Conservation (phyloP, 2,113 vertebrate genomes). For the Nipponia nippon region DNA sequence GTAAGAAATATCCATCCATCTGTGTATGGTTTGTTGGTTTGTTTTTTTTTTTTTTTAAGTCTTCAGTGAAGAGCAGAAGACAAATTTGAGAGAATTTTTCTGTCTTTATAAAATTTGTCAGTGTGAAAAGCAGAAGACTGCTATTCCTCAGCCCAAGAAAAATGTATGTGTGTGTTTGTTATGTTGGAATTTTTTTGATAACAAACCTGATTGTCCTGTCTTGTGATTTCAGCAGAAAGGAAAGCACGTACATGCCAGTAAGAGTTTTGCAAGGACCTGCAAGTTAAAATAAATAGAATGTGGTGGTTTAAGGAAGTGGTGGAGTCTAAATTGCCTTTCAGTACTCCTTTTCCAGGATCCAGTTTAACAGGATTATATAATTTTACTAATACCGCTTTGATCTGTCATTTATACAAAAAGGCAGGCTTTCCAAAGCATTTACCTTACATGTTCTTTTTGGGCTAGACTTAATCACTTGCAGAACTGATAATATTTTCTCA, state of each 20-base stretch:
- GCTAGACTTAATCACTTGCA: conserved; percentile 53
- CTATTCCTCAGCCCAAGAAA: not conserved
- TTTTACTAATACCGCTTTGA: conserved; percentile 61
- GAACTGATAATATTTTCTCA: conserved; percentile 61
- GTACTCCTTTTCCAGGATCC: conserved; percentile 30
- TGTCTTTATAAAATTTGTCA: not conserved
- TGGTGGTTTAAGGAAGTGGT: conserved; percentile 33
- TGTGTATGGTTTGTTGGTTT: not conserved
- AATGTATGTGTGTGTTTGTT: not conserved
- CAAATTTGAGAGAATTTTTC: not conserved
- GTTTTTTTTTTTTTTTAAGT: not conserved
- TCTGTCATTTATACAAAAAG: conserved; percentile 54
- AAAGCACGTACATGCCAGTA: not conserved
- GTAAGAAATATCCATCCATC: conserved; percentile 29
- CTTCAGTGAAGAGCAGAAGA: not conserved
- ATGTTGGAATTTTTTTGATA: not conserved
- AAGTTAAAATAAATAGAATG: conserved; percentile 8
- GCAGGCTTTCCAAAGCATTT: conserved; percentile 32
- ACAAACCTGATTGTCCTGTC: conserved; percentile 16
- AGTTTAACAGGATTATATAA: conserved; percentile 54
- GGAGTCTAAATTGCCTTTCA: conserved; percentile 3
- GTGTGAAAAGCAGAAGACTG: not conserved
- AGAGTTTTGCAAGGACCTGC: conserved; percentile 3
- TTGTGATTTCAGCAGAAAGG: not conserved
- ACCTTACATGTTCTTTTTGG: conserved; percentile 15